Evolutionary conservation across 2,113 vertebrate species (phyloP).

Genomic region (Indicator maculatus): DNA sequence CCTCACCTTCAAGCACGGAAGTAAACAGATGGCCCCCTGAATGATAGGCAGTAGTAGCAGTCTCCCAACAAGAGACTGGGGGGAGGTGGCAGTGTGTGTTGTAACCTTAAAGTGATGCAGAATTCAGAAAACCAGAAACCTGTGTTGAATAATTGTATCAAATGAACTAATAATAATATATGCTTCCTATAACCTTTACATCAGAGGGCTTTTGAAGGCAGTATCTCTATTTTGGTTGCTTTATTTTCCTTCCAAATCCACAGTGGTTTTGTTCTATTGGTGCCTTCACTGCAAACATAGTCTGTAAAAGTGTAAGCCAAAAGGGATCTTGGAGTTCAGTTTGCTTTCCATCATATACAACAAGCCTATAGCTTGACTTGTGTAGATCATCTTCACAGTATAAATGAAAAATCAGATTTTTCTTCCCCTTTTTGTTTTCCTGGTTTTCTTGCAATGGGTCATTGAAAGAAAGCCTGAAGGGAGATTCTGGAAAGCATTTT

Average conservation of each 20-base stretch:
- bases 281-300: not conserved
- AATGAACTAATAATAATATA: not conserved
- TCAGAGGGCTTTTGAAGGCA: not conserved
- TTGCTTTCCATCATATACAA: not conserved
- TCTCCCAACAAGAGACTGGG: not conserved
- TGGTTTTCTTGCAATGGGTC: slow-evolving; percentile 23
- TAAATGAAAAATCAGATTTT: slow-evolving; percentile 23
- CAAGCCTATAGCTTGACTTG: not conserved
- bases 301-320: not conserved
- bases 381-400: not conserved
- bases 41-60: not conserved
- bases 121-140: not conserved
- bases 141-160: not conserved
- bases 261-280: not conserved
- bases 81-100: not conserved
- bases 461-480: slow-evolving; percentile 49
- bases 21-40: not conserved
- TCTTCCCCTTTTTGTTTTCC: slow-evolving; percentile 8
- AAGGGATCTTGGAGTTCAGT: not conserved
- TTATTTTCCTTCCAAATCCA: not conserved
- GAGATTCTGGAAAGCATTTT: slow-evolving; percentile 41
- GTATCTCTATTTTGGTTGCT: not conserved
- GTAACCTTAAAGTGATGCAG: not conserved
- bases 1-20: not conserved
- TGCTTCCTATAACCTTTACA: not conserved